Evolutionary conservation across 23 tunicate species (phyloP).

Genomic region (Styela clava): DNA sequence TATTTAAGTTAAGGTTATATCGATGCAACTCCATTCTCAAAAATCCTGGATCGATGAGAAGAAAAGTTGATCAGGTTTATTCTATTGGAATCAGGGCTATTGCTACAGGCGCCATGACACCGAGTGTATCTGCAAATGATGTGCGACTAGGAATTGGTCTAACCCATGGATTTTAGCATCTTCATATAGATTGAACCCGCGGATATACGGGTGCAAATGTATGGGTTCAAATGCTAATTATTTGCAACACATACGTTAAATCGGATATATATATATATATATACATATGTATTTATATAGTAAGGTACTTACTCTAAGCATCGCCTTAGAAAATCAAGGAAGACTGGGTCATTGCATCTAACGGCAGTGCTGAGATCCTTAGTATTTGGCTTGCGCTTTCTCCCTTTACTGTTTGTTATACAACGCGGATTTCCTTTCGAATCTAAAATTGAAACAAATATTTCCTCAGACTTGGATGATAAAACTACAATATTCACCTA

Average conservation of each 20-base stretch:
- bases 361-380: conserved; percentile 83
- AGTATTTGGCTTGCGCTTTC: conserved; percentile 87
- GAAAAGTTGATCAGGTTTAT: not conserved
- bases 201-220: too few relatives aligned
- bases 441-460: conserved; percentile 28
- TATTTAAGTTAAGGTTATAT: too few relatives aligned
- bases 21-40: conserved; percentile 4
- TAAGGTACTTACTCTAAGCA: conserved; percentile 80
- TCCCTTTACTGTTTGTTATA: conserved; percentile 93
- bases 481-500: not conserved
- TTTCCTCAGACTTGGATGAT: not conserved
- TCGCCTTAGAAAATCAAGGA: conserved; percentile 78
- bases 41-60: not conserved
- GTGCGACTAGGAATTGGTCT: too few relatives aligned
- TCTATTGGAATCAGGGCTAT: too few relatives aligned
- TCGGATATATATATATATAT: too few relatives aligned
- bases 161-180: too few relatives aligned
- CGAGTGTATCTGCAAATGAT: too few relatives aligned
- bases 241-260: too few relatives aligned
- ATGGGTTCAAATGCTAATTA: too few relatives aligned
- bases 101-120: too few relatives aligned
- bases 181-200: too few relatives aligned
- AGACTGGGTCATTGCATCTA: conserved; percentile 66
- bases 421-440: conserved; percentile 89
- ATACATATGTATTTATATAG: too few relatives aligned